Base-by-base conservation (phyloP, 1,140 invertebrate genomes). In the Polyergus mexicanus region DNA sequence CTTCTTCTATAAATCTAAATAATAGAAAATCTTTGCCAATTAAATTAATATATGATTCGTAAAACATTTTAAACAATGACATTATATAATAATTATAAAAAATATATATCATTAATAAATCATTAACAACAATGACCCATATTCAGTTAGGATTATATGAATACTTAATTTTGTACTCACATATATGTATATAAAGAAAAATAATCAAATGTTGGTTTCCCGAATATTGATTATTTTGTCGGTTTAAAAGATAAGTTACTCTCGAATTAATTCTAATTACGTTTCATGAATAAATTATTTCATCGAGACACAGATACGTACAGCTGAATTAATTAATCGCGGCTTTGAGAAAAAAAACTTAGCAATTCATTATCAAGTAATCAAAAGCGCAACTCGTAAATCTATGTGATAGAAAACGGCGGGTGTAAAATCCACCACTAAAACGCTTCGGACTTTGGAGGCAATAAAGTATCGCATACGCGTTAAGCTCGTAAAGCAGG, bases 391-490 rank as follows among this genome's bases (percentile, higher is more conserved):
- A 8, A 25, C 19, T 22, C 38, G n/a, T 83, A 74, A 83, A 81
- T 60, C 66, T 19, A 22, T 11, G 6, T 47, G 78, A 74, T 74
- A 74, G 68, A 62, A 74, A 83, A 83, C 22, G 54, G 54, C 19
- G 19, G 16, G 22, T 72, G 68, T 74, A 83, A 83, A 83, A 83
- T 74, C 54, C 54, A 8, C 28, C 35, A 72, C 54, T 62, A 83
- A 83, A 83, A 83, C 28, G 38, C 19, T 13, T 11, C 62, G 32
- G 65, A 56, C 63, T n/a, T 71, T 47, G 32, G 28, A 6, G 56
- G 38, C 41, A 83, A 83, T 83, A 83, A 83, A 83, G 56, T 58
- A 83, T 81, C 78, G 54, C 38, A 19, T 11, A n/a, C 25, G 28
- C 28, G 54, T 83, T 72, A 74, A 62, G 54, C 66, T 72, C 38